A percentile compares a stretch with the other conserved stretches of the same genome.
These are phyloP conservation scores for Acanthurus leucopareius DNA, from an alignment of 2,797 vertebrate species.

Conservation along the genomic window DNA sequence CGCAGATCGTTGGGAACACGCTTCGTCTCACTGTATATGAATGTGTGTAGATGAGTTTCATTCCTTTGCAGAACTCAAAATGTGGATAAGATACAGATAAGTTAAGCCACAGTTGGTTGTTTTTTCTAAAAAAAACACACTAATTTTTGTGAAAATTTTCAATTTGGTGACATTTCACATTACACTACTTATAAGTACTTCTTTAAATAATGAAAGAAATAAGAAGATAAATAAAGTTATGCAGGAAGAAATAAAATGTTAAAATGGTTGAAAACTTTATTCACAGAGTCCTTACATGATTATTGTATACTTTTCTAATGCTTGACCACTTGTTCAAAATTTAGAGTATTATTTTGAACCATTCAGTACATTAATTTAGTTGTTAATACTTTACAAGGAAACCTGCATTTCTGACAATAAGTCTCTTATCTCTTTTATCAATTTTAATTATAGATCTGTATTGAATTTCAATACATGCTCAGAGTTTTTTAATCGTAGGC, in stretches of 20 bases:
- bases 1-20: constrained; percentile 54
- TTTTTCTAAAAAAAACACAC: not conserved
- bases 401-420: no score
- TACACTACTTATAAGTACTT: not conserved
- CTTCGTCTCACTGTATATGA: constrained; percentile 41
- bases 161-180: no score
- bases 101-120: not conserved
- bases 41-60: constrained; percentile 28
- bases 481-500: no score
- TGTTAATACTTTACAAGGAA: no score
- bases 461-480: no score
- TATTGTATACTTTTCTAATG: no score
- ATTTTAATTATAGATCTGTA: no score
- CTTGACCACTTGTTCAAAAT: no score
- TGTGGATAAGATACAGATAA: constrained; percentile 16
- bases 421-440: no score
- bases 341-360: no score
- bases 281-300: not conserved
- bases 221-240: not conserved
- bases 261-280: not conserved
- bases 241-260: not conserved
- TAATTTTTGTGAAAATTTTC: not conserved
- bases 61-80: constrained; percentile 38
- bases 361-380: no score
- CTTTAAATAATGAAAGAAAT: not conserved